Evolutionary conservation across 2,888 invertebrate species (phyloP).

Genomic region (Melinopterus prodromus): DNA sequence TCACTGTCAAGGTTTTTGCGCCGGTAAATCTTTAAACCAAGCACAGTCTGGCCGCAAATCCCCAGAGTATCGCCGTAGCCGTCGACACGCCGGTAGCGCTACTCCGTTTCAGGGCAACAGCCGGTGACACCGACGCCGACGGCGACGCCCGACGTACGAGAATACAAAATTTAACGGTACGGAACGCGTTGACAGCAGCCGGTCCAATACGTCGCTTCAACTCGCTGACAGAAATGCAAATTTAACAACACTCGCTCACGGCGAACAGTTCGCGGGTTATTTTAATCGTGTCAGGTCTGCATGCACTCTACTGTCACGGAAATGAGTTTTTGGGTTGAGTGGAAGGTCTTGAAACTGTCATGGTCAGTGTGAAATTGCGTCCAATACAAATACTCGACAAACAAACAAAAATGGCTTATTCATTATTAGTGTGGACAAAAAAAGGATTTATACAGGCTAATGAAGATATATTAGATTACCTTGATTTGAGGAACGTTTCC

Average conservation of each 20-base stretch:
- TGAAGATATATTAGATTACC: too few relatives aligned
- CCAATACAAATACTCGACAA: too few relatives aligned
- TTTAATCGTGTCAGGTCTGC: neutral
- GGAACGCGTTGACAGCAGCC: neutral
- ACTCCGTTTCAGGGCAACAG: slow-evolving; percentile 4
- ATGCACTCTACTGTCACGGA: neutral
- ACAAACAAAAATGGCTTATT: too few relatives aligned
- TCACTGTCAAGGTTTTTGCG: slow-evolving; percentile 4
- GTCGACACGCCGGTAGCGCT: neutral
- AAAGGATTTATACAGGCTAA: too few relatives aligned
- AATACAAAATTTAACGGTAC: neutral
- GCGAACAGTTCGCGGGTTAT: neutral
- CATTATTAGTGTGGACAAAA: too few relatives aligned
- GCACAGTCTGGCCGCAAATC: neutral
- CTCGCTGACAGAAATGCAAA: neutral
- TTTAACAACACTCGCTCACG: neutral
- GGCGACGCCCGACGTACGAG: too few relatives aligned
- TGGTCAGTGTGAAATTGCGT: too few relatives aligned
- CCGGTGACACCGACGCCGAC: too few relatives aligned
- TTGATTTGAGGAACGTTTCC: too few relatives aligned
- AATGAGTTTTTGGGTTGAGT: neutral
- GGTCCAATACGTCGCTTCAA: neutral
- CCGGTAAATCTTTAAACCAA: neutral
- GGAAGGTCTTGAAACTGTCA: too few relatives aligned
- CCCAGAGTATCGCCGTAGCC: neutral